Percentiles rank a stretch among this genome's conserved stretches.
phyloP scores from a whole-genome alignment of 1,140 invertebrate species.

The Drosophila rhopaloa region DNA sequence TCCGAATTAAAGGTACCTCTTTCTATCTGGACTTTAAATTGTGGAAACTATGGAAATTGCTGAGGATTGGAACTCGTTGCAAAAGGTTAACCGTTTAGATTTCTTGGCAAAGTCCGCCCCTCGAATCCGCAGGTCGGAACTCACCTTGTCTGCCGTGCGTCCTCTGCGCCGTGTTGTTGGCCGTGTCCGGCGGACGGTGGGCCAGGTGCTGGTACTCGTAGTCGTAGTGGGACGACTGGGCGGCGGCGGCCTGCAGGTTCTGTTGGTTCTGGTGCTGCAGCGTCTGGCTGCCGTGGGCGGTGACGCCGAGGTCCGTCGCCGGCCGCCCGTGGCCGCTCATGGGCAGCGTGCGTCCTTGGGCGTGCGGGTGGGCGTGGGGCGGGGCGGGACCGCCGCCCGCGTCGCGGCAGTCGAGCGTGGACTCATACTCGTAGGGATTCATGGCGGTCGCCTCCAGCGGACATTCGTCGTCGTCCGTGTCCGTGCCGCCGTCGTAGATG shows the following conservation, averaged over 20 bases:
- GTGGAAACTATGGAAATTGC: no score
- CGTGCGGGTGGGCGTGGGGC: slow-evolving; percentile 16
- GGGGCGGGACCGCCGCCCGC: slow-evolving; percentile 58
- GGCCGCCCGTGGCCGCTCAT: slow-evolving; percentile 54
- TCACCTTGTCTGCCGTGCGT: slow-evolving; percentile 84
- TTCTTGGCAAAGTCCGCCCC: no score
- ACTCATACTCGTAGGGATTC: slow-evolving; percentile 84
- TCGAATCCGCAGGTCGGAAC: slow-evolving; percentile 7
- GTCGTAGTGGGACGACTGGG: slow-evolving; percentile 73
- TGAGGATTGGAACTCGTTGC: background rate
- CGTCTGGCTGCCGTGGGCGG: slow-evolving; percentile 71
- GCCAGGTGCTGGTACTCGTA: slow-evolving; percentile 79
- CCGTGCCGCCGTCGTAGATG: slow-evolving; percentile 84
- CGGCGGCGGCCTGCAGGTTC: slow-evolving; percentile 69
- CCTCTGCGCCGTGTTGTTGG: slow-evolving; percentile 70
- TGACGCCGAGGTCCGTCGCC: slow-evolving; percentile 14
- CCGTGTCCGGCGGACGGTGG: slow-evolving; percentile 73
- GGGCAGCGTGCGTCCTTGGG: slow-evolving; percentile 55
- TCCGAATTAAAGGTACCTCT: no score
- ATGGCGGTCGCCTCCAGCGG: slow-evolving; percentile 83
- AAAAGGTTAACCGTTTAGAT: background rate
- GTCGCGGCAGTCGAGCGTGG: slow-evolving; percentile 83
- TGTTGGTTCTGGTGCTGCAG: slow-evolving; percentile 83
- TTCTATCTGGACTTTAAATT: no score
- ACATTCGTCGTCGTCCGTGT: slow-evolving; percentile 85